Percentiles rank a stretch among this genome's conserved stretches.
phyloP scores from a whole-genome alignment of 2,888 invertebrate genomes.

The Stomorhina lunata region DNA sequence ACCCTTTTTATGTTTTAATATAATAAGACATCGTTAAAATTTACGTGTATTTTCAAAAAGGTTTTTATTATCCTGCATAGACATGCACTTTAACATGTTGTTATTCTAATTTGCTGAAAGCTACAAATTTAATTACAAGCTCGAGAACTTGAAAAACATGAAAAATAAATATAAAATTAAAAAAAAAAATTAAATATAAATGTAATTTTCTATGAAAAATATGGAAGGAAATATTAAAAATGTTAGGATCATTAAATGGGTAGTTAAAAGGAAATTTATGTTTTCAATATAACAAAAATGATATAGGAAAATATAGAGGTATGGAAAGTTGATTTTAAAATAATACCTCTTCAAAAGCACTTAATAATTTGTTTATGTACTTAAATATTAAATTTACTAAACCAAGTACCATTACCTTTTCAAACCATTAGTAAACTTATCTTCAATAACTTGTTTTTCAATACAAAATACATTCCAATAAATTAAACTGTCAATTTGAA shows the following conservation, averaged over 20 bases:
- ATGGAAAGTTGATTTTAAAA: too few species aligned
- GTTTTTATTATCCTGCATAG: slow-evolving; percentile 36
- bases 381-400: too few species aligned
- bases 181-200: neutral
- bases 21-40: slow-evolving; percentile 44
- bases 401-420: too few species aligned
- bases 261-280: too few species aligned
- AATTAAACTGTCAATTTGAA: slow-evolving; percentile 21
- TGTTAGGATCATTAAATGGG: too few species aligned
- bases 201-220: too few species aligned
- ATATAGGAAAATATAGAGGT: too few species aligned
- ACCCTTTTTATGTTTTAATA: slow-evolving; percentile 17
- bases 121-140: slow-evolving; percentile 41
- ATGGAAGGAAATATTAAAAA: too few species aligned
- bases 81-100: slow-evolving; percentile 35
- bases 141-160: slow-evolving; percentile 2
- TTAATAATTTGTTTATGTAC: too few species aligned
- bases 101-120: slow-evolving; percentile 39
- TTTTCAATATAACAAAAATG: too few species aligned
- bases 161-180: slow-evolving; percentile 1
- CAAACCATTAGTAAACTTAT: too few species aligned
- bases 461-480: neutral
- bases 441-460: neutral
- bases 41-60: slow-evolving; percentile 21
- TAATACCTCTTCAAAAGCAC: too few species aligned